Evolutionary conservation across 2,888 invertebrate species (phyloP), one percentile per base, ranked within the genome.

Genomic region (Troglohyphantes excavatus): DNA sequence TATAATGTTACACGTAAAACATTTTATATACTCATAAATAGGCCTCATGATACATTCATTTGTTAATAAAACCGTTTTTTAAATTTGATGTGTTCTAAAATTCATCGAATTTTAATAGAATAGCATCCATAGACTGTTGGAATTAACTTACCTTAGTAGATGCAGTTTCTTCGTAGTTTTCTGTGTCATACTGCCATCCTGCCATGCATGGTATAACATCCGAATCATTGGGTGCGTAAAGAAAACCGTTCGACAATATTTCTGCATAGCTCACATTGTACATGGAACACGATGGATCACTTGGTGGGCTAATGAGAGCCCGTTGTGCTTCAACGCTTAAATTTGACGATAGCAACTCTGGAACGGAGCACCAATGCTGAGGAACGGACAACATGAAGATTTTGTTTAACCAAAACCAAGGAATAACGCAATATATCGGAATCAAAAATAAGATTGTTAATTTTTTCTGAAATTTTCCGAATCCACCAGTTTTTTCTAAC

Each of bases 401-500:
- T 11, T 67, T 61, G 33, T 68, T 81, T 75, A 82, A 67, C n/a
- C 26, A 67, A 68, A 81, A 68, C 82, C 97, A 93, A 97, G 96
- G 94, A 97, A 98, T 33, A 97, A 98, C 95, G 93, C 97, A 97
- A 2, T 97, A 97, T 21, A 98, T 97, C 91, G 98, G 94, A 92
- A 97, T 97, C 89, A 98, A 96, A 79, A 97, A 95, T 96, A 97
- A 97, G 23, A 97, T 94, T 90, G 97, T 94, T 79, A 96, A 94
- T 93, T 33, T 27, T 61, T 97, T 97, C 93, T 98, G 98, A 93
- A 97, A 98, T 53, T 95, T 95, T 68, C 98, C 98, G 93, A 97
- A 97, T 93, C 97, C 97, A 0, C 98, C 98, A 90, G 98, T 96
- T 93, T 96, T 95, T 0, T 96, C 73, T 92, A 96, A 96, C n/a